Evolutionary conservation across 1,140 invertebrate species (phyloP), one percentile per base, ranked within the genome.

Genomic region (Hylaeus volcanicus): DNA sequence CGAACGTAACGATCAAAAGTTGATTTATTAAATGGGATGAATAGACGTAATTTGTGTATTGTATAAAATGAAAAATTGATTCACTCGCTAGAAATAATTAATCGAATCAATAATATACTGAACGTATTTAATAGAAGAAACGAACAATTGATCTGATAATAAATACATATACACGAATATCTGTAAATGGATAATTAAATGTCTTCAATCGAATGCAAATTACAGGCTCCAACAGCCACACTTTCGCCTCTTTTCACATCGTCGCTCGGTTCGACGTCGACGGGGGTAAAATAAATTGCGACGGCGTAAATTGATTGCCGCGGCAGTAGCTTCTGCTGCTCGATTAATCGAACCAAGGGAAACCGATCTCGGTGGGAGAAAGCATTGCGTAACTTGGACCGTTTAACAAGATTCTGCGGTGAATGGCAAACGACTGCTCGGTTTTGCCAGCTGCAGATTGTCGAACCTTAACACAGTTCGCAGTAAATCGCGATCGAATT

Each of bases 341-440:
- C 74, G 64, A 84, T 83, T 86, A 84, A 79, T 86, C 81, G 77
- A 65, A 75, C 65, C 69, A 74, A 71, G 64, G 75, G 71, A 78
- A 81, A 58, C 53, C 15, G 55, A 69, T 8, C 15, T 5, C 14
- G 81, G 37, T 69, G 11, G 48, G 70, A 77, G 63, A 79, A 70
- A 86, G 64, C 70, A 39, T 78, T 76, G 66, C 83, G 51, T 65
- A 83, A 88, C 86, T 74, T 61, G 65, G 78, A 73, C 55, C 75
- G 75, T 71, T 81, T 83, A 89, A 88, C 81, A 84, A 87, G 85
- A 84, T 87, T 78, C 56, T 69, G 81, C 64, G 76, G 81, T 77
- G 71, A 79, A 79, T 76, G 76, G 77, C 74, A 79, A 84, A 68
- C 75, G 77, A 66, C 43, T 65, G 64, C 66, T 83, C 73, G 64